A percentile compares a stretch with the other conserved stretches of the same genome.
Conservation (phyloP, 2,113 vertebrate genomes). For the Actinemys pallida region DNA sequence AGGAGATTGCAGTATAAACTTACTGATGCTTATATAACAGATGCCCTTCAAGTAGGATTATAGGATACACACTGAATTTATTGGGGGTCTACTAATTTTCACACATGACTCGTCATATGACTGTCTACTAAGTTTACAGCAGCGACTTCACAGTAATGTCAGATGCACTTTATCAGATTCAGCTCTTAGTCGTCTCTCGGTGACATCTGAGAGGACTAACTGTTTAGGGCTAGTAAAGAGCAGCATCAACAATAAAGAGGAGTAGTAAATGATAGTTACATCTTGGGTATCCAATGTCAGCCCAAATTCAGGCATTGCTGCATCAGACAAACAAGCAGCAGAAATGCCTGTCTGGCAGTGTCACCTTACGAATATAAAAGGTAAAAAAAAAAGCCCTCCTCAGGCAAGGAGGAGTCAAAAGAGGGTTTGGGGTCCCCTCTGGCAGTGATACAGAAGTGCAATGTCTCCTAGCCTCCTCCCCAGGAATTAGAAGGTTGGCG, state of each 20-base stretch:
- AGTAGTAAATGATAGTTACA: neutral
- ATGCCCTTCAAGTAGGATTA: slow-evolving; percentile 52
- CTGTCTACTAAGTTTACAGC: slow-evolving; percentile 57
- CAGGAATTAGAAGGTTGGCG: neutral
- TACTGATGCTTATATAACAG: neutral
- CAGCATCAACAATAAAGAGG: neutral
- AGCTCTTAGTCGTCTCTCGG: slow-evolving; percentile 3
- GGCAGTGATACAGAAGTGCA: neutral
- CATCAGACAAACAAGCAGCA: neutral
- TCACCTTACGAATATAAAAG: neutral
- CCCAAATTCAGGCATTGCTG: neutral
- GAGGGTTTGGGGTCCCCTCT: neutral
- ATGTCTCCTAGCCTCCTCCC: neutral
- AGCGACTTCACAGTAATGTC: slow-evolving; percentile 48
- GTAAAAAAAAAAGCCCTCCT: neutral
- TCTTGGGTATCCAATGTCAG: neutral
- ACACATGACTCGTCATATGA: slow-evolving; percentile 59
- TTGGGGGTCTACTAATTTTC: slow-evolving; percentile 27
- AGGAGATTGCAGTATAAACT: neutral
- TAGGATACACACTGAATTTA: slow-evolving; percentile 2
- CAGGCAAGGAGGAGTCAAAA: fast-evolving
- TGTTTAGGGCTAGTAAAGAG: slow-evolving; percentile 6
- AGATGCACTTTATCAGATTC: slow-evolving; percentile 41
- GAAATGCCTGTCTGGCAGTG: neutral
- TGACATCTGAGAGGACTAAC: slow-evolving; percentile 46